Base-by-base conservation (phyloP, 2,113 vertebrate genomes). In the Tragelaphus imberbis region DNA sequence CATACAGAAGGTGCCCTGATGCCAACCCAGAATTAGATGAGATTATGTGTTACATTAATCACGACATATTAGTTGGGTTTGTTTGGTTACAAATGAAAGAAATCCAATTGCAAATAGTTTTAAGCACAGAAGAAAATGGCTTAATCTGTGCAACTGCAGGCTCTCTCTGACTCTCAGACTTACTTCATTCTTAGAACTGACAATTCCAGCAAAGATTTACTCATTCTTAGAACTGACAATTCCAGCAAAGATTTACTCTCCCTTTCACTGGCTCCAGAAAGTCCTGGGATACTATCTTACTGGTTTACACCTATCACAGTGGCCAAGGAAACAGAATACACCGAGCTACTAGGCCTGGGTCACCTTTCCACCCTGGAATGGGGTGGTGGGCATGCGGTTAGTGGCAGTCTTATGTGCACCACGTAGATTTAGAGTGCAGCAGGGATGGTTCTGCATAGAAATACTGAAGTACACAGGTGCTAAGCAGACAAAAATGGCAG, bases 1-100 rank as follows among this genome's bases (percentile, higher is more conserved):
- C 47, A 82, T 88, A 47, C 93, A 49, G n/a, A 97, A 79, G 25
- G 2, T 95, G 63, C 36, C 30, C 44, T 47, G 12, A 84, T 93
- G 84, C 49, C 58, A 93, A 79, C 84, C 16, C 90, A 91, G 77
- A 95, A 87, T 94, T 90, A 95, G 97, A 90, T 95, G 27, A 92
- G 44, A 92, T 85, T 88, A 47, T 77, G 88, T 94, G 28, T 92
- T 90, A 4, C 15, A 6, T 86, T 96, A 86, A 36, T 82, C 23
- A 56, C 53, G 59, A 58, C 63, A 14, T 65, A 79, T 84, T 90
- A 84, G 47, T 71, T 71, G 55, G 30, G 28, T 33, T 85, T 84
- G 40, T 96, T 96, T 90, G n/a, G 23, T 79, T 88, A 30, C 27
- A 88, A 92, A 91, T 92, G n/a, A 68, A 68, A 94, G 65, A 88